These are phyloP conservation scores for Catostylus mosaicus DNA, from an alignment of 30 jellyfish, hydroid and myxozoan genomes.

Conservation along the genomic window DNA sequence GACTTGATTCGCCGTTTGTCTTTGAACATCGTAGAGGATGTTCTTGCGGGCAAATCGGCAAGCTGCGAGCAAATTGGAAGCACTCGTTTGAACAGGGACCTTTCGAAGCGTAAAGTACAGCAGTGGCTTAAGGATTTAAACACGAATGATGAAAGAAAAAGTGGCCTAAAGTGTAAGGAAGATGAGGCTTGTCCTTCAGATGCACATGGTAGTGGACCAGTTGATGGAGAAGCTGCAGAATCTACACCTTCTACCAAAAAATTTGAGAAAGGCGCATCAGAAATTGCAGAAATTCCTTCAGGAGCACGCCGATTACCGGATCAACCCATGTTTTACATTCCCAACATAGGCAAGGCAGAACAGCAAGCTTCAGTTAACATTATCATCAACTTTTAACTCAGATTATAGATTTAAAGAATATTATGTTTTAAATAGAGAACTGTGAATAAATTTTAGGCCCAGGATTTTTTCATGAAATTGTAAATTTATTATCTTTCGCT, in stretches of 20 bases:
- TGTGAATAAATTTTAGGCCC: neutral
- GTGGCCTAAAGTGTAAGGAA: neutral
- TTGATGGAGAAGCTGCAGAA: neutral
- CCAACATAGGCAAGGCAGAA: slow-evolving; percentile 17
- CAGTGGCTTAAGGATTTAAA: slow-evolving; percentile 62
- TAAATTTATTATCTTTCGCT: neutral
- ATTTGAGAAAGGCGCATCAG: neutral
- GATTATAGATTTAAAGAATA: neutral
- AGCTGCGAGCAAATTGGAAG: slow-evolving; percentile 39
- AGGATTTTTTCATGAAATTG: neutral
- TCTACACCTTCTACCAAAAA: neutral
- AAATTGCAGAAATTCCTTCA: neutral
- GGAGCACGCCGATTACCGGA: neutral
- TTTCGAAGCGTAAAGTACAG: slow-evolving; percentile 51
- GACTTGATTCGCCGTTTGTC: slow-evolving; percentile 57
- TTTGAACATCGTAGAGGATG: slow-evolving; percentile 31
- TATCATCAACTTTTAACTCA: slow-evolving; percentile 8
- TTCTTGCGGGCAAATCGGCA: slow-evolving; percentile 47
- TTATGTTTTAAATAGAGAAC: neutral
- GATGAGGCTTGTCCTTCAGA: neutral
- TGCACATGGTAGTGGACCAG: neutral
- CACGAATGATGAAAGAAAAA: neutral
- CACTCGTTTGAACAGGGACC: slow-evolving; percentile 18
- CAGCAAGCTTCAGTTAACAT: slow-evolving; percentile 23
- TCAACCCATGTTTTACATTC: slow-evolving; percentile 58